Base-by-base conservation (phyloP, 2,888 invertebrate species). In the Xestia sexstrigata region DNA sequence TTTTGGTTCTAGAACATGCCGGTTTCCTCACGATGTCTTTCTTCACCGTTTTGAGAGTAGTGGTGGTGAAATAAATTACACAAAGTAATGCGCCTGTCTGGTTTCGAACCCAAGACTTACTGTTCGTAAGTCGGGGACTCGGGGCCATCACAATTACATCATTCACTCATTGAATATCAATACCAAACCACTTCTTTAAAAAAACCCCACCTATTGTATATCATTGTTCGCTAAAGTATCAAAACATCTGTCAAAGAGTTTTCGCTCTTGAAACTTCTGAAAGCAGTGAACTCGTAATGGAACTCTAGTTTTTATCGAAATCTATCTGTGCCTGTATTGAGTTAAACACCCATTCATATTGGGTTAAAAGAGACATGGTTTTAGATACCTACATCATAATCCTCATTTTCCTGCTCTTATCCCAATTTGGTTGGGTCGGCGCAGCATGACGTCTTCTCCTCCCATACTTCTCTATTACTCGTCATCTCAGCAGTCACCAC, bases 281-380 rank as follows among this genome's bases (percentile, higher is more conserved):
- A 82, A 78, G 55, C 73, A 74, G 86, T 87, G 77, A 76, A 66
- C 35, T 11, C 17, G 47, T 79, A 62, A 84, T 81, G 81, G 60
- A 52, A 20, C 58, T 15, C 74, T 58, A 58, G 62, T 76, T 78
- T 72, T 68, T 62, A 17, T 52, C 39, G 35, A 72, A n/a, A 65
- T 7, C 15, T 77, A 74, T 74, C 81, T 70, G 42, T 66, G 30
- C 39, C 70, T 78, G 80, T 74, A 88, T 88, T 84, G 72, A 76
- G 68, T 35, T 65, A 70, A 60, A 67, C 65, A 68, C 13, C 47
- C n/a, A 63, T n/a, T 60, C 55, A 70, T 66, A 60, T 76, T 62
- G 20, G 5, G 11, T 30, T 45, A 26, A 47, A 35, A 26, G 55
- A 15, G 23, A 76, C 26, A 9, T n/a, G 20, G 30, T 47, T 30